Evolutionary conservation across 2,797 vertebrate species (phyloP).

Genomic region (Sandelia bainsii): DNA sequence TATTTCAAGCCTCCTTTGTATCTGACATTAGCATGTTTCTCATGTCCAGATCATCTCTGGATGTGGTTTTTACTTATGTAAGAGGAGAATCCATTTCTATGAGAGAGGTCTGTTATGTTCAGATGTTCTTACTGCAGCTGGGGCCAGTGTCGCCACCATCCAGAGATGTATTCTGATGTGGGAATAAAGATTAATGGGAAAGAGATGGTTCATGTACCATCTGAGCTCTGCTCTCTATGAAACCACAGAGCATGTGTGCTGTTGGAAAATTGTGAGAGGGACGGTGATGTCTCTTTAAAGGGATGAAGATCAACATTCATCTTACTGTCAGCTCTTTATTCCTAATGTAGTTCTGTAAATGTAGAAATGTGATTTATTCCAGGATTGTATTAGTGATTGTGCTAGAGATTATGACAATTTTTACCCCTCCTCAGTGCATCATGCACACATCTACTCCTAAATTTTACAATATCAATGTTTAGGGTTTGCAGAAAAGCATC

Average conservation of each 20-base stretch:
- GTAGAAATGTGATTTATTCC: conserved; percentile 20
- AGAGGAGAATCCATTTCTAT: conserved; percentile 31
- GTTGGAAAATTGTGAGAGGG: conserved; percentile 33
- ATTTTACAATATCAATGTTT: neutral
- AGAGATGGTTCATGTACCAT: conserved; percentile 48
- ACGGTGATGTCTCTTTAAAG: conserved; percentile 34
- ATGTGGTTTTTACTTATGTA: conserved; percentile 57
- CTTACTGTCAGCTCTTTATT: conserved; percentile 28
- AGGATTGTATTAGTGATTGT: neutral
- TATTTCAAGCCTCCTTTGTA: conserved; percentile 46
- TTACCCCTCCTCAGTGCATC: neutral
- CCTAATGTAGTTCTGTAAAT: conserved; percentile 14
- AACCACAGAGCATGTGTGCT: conserved; percentile 39
- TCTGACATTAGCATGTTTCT: conserved; percentile 47
- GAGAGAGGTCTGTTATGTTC: conserved; percentile 36
- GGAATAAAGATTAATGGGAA: conserved; percentile 61
- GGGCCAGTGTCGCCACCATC: conserved; percentile 59
- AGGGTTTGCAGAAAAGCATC: neutral
- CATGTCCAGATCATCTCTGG: conserved; percentile 34
- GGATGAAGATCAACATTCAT: conserved; percentile 40
- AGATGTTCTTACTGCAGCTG: conserved; percentile 68
- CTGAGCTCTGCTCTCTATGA: conserved; percentile 27
- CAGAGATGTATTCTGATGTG: conserved; percentile 58
- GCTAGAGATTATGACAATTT: neutral
- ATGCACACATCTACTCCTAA: neutral